Conservation (phyloP, 64 coral and sea anemone genomes). For the Stichodactyla mertensii region DNA sequence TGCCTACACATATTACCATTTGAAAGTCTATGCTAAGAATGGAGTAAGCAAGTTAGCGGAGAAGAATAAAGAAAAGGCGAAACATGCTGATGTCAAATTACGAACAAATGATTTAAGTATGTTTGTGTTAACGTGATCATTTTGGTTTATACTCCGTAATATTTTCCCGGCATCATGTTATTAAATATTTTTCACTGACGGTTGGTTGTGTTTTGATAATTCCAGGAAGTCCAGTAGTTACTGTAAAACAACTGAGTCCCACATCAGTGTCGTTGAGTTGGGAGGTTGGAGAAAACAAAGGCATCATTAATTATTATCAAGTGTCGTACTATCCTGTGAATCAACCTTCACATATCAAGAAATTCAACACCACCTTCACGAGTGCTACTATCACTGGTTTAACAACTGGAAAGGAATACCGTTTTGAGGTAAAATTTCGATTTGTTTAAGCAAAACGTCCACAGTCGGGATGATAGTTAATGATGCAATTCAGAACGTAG, state of each 20-base stretch:
- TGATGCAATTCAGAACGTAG: background rate
- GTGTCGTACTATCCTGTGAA: constrained; percentile 11
- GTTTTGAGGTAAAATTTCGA: background rate
- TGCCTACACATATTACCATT: constrained; percentile 28
- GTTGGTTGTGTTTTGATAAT: background rate
- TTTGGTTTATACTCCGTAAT: background rate
- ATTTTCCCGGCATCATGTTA: background rate
- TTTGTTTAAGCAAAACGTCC: too few relatives aligned
- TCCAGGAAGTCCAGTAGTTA: constrained; percentile 22
- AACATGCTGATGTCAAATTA: background rate
- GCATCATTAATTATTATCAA: constrained; percentile 24
- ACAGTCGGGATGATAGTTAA: too few relatives aligned
- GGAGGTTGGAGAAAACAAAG: constrained; percentile 15
- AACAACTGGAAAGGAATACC: background rate
- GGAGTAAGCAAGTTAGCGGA: constrained; percentile 28
- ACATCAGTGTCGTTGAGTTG: constrained; percentile 8
- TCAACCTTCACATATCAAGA: background rate
- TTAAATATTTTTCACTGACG: background rate
- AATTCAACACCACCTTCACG: background rate
- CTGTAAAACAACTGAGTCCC: constrained; percentile 3
- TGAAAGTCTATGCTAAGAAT: constrained; percentile 47
- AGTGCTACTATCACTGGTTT: background rate
- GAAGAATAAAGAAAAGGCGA: constrained; percentile 1
- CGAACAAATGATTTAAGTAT: constrained; percentile 35
- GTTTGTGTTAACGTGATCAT: background rate